Percentiles rank a stretch among this genome's conserved stretches.
Evolutionary conservation across 2,797 vertebrate species (phyloP).

Genomic region (Hozukius guyotensis): DNA sequence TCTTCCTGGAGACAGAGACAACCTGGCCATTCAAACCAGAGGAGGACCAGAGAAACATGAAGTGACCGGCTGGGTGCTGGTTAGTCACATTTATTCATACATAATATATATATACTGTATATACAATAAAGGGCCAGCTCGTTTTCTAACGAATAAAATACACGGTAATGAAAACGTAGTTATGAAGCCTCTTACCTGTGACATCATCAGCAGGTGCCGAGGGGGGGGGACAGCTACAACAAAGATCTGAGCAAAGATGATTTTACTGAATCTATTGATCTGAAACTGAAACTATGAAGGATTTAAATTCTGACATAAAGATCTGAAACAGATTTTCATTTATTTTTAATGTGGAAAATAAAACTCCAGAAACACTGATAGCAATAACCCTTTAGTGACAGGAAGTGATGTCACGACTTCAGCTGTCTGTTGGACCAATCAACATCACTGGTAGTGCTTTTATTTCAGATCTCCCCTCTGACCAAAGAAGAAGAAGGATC

Average conservation of each 20-base stretch:
- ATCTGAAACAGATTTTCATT: background rate
- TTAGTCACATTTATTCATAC: slow-evolving; percentile 70
- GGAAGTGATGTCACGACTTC: slow-evolving; percentile 3
- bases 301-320: too few species aligned
- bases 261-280: too few species aligned
- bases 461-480: slow-evolving; percentile 88
- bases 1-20: slow-evolving; percentile 91
- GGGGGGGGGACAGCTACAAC: too few species aligned
- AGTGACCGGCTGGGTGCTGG: slow-evolving; percentile 96
- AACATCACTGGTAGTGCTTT: background rate
- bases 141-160: too few species aligned
- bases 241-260: too few species aligned
- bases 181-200: too few species aligned
- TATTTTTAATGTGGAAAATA: background rate
- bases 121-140: too few species aligned
- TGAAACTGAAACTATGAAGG: too few species aligned
- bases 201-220: too few species aligned
- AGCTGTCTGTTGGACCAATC: background rate
- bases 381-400: background rate
- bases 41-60: slow-evolving; percentile 95
- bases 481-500: slow-evolving; percentile 88
- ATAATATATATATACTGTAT: background rate
- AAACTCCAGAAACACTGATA: background rate
- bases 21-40: slow-evolving; percentile 92
- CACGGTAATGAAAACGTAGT: too few species aligned